phyloP scores from a whole-genome alignment of 2,113 vertebrate genomes.

The Cyprinus carpio region DNA sequence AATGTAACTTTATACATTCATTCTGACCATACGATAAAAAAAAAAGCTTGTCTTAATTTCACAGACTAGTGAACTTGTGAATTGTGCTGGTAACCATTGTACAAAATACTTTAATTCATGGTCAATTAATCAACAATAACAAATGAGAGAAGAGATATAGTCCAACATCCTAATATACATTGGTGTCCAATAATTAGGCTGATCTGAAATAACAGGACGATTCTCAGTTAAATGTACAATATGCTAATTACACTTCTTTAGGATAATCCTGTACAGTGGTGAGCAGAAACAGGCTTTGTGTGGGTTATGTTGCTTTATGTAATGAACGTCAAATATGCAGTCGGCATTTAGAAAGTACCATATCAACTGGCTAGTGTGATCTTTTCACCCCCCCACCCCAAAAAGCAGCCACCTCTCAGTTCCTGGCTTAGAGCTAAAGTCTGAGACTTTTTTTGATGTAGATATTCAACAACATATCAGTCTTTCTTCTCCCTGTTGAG shows the following conservation, averaged over 20 bases:
- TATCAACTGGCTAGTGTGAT: neutral
- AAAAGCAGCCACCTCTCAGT: neutral
- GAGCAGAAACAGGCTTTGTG: neutral
- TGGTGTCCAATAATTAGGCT: neutral
- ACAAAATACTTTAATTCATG: neutral
- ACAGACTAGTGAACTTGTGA: neutral
- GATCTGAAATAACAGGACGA: neutral
- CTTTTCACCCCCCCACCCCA: slow-evolving; percentile 4
- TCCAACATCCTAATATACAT: neutral
- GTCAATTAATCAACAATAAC: slow-evolving; percentile 4
- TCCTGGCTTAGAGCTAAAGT: neutral
- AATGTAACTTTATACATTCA: neutral
- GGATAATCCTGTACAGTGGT: neutral
- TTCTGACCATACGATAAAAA: neutral
- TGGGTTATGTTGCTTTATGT: neutral
- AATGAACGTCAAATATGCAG: neutral
- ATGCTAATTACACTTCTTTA: neutral
- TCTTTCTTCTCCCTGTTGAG: slow-evolving; percentile 77
- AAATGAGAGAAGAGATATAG: neutral
- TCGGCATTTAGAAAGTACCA: neutral
- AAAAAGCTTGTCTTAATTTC: neutral
- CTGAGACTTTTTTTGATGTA: neutral
- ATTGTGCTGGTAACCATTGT: neutral
- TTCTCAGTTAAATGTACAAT: neutral
- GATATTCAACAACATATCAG: slow-evolving; percentile 50